Evolutionary conservation across 2,113 vertebrate species (phyloP), one percentile per base, ranked within the genome.

Genomic region (Myrmecophaga tridactyla): DNA sequence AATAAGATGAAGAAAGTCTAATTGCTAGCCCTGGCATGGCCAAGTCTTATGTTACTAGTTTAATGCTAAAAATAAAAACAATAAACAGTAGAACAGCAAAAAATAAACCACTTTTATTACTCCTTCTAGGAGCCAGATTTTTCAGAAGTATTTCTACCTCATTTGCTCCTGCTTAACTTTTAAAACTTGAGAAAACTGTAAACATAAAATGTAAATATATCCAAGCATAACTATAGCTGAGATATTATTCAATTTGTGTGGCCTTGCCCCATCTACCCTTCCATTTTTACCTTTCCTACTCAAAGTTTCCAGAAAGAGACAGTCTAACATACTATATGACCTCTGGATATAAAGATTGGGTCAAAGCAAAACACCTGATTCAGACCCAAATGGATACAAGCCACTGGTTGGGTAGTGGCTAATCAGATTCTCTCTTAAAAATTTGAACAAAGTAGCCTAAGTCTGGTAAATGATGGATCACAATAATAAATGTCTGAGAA

Each of bases 31-130:
- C 21, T 60, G 72, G 53, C 18, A 69, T 6, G 7, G 7, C 69
- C 34, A 43, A 84, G 11, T 56, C 27, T 81, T 53, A 63, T 0
- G 39, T 41, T 63, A 70, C 46, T 10, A n/a, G 73, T 53, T 82
- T 73, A 92, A 93, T 56, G 15, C 23, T 65, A 53, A 93, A 88
- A 90, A 53, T 41, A 92, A 92, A 95, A 88, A 41, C 29, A 78
- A 60, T 41, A 84, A 94, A 94, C n/a, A 94, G 62, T 1, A 81
- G 65, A 60, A 21, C 34, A 82, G 36, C n/a, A 93, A 89, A 93
- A 91, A 92, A 34, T 76, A 86, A 67, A 80, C 23, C 29, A 60
- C 29, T 93, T 77, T n/a, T 73, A 81, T 29, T 58, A 78, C 34
- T 84, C 53, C 51, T 84, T 92, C 84, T 81, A 84, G 51, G 14